Evolutionary conservation across 2,797 vertebrate genomes (phyloP).

Genomic region (Crenuchus spilurus): DNA sequence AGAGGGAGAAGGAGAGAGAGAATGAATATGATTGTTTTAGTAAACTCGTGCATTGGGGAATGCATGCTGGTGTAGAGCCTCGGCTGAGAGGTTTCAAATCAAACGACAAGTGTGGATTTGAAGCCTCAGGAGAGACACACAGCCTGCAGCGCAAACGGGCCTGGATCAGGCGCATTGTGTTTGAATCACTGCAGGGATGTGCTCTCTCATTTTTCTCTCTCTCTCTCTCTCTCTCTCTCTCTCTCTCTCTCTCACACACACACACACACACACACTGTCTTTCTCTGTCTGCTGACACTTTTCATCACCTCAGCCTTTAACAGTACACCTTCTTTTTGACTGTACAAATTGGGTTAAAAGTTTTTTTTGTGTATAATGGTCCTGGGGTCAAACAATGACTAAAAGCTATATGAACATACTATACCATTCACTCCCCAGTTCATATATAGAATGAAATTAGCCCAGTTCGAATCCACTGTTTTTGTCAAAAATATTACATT

Average conservation of each 20-base stretch:
- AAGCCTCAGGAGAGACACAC: conserved; percentile 30
- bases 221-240: conserved; percentile 1
- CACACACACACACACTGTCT: background rate
- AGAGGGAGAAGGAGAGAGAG: background rate
- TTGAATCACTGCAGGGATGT: conserved; percentile 39
- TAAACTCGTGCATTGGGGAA: conserved; percentile 27
- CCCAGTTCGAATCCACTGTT: too few species aligned
- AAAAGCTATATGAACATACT: too few species aligned
- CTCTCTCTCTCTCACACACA: conserved; percentile 1
- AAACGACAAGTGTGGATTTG: conserved; percentile 28
- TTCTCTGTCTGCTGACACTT: conserved; percentile 36
- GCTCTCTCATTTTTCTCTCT: background rate
- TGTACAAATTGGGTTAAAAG: conserved; percentile 56
- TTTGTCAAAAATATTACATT: too few species aligned
- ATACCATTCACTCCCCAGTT: too few species aligned
- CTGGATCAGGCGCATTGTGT: conserved; percentile 41
- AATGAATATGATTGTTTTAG: conserved; percentile 34
- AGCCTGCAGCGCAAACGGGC: conserved; percentile 44
- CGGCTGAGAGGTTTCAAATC: conserved; percentile 35
- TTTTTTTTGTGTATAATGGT: conserved; percentile 40
- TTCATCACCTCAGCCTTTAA: conserved; percentile 49
- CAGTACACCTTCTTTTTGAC: conserved; percentile 36
- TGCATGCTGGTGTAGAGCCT: conserved; percentile 17
- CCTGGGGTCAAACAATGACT: conserved; percentile 23
- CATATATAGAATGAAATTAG: too few species aligned